These are phyloP conservation scores for Orthonyx spaldingii DNA, from an alignment of 2,113 vertebrate genomes.

Conservation along the genomic window DNA sequence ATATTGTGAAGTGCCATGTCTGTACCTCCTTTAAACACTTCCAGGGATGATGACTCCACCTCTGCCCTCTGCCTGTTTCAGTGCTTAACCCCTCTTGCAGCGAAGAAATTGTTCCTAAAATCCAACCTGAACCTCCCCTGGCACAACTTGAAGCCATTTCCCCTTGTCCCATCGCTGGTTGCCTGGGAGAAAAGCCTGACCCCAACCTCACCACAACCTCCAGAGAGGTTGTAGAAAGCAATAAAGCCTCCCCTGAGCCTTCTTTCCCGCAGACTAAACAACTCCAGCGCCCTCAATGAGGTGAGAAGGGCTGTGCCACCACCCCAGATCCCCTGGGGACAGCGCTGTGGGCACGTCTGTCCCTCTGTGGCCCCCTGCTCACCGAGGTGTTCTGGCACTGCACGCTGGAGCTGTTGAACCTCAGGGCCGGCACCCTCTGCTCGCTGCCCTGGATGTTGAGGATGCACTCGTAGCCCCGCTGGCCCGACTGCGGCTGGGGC, in stretches of 20 bases:
- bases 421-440: conserved; percentile 89
- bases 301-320: neutral
- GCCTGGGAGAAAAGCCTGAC: neutral
- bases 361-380: conserved; percentile 50
- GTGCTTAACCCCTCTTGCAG: neutral
- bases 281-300: rapidly evolving
- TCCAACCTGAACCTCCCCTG: neutral
- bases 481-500: conserved; percentile 96
- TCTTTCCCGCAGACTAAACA: too few species aligned
- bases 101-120: too few species aligned
- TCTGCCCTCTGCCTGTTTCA: neutral
- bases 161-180: rapidly evolving
- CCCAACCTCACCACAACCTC: neutral
- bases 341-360: neutral
- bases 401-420: conserved; percentile 97
- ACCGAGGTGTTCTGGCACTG: conserved; percentile 99
- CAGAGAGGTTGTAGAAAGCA: neutral
- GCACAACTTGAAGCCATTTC: neutral
- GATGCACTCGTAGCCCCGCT: conserved; percentile 93
- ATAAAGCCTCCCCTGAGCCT: neutral
- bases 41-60: neutral
- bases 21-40: neutral
- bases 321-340: neutral
- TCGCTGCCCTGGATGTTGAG: conserved; percentile 90
- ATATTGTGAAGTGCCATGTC: rapidly evolving